A percentile compares a stretch with the other conserved stretches of the same genome.
Evolutionary conservation across 2,113 vertebrate genomes (phyloP).

Genomic region (Peromyscus leucopus): DNA sequence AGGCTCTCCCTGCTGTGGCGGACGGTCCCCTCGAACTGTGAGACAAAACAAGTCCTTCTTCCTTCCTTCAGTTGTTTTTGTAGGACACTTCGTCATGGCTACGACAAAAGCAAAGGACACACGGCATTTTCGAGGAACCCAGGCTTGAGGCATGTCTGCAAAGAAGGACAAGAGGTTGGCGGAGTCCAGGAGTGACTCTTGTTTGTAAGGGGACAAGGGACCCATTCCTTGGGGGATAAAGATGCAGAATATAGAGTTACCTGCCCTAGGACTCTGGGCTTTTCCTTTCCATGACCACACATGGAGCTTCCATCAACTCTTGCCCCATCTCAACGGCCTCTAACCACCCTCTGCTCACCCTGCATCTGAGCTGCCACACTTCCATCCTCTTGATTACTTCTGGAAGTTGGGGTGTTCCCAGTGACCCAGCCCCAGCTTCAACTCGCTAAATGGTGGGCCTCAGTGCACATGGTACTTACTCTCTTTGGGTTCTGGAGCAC

Average conservation of each 20-base stretch:
- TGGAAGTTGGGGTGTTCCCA: not conserved
- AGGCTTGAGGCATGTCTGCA: not conserved
- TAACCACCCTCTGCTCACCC: too few relatives aligned
- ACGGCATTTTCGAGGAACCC: not conserved
- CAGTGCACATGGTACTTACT: not conserved
- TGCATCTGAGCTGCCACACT: too few relatives aligned
- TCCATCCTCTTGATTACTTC: not conserved
- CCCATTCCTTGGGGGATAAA: not conserved
- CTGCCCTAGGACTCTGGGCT: not conserved
- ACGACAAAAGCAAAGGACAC: not conserved
- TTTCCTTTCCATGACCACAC: too few relatives aligned
- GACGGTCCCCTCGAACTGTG: not conserved
- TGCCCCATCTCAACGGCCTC: not conserved
- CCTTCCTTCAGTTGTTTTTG: too few relatives aligned
- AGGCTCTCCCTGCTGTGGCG: too few relatives aligned
- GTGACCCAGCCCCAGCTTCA: not conserved
- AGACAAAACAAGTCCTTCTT: not conserved
- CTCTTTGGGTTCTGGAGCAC: not conserved
- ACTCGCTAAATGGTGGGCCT: not conserved
- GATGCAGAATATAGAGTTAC: not conserved
- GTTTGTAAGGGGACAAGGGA: not conserved
- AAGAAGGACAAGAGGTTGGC: not conserved
- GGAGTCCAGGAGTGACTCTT: not conserved
- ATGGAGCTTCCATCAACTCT: not conserved
- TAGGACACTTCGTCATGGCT: not conserved